Base-by-base conservation (phyloP, 1,140 invertebrate genomes). In the Ceratosolen fusciceps region DNA sequence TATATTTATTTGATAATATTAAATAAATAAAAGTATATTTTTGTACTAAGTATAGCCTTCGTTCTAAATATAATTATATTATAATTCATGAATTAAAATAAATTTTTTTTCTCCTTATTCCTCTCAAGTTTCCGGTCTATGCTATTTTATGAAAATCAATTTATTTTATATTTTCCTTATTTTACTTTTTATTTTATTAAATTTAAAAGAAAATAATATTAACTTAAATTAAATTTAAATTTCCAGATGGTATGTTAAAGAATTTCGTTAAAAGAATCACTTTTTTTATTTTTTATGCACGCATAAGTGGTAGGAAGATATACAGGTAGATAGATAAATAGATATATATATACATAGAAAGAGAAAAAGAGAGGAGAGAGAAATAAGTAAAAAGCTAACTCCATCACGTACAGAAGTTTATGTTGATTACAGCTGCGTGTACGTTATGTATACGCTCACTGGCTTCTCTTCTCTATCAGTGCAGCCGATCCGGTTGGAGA, bases 381-480 rank as follows among this genome's bases (percentile, higher is more conserved):
- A 67, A n/a, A n/a, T n/a, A n/a, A n/a, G n/a, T n/a, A n/a, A 79
- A 79, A 70, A 43, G 65, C 21, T 54, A 56, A 76, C 67, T 67
- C 49, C 80, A 70, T 81, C 80, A 81, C 80, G 80, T 81, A 62
- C 75, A 74, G 70, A 81, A 81, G 80, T 77, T 81, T 81, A 80
- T 73, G 73, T 72, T 31, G 65, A 80, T 74, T 26, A 31, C 34
- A 26, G 19, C 68, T 43, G 49, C 67, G 47, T 47, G 68, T 52
- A 49, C 70, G 43, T 68, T 68, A 21, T 65, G 31, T 71, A 72
- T 73, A 79, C 52, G 21, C 43, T 37, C 31, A 16, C 54, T 34
- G 31, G 21, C 9, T 74, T 47, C 47, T 52, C 68, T 54, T 31
- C 26, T 70, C 24, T 47, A 43, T 73, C 52, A 34, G 34, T 43